Evolutionary conservation across 2,113 vertebrate species (phyloP).

Genomic region (Lynx canadensis): DNA sequence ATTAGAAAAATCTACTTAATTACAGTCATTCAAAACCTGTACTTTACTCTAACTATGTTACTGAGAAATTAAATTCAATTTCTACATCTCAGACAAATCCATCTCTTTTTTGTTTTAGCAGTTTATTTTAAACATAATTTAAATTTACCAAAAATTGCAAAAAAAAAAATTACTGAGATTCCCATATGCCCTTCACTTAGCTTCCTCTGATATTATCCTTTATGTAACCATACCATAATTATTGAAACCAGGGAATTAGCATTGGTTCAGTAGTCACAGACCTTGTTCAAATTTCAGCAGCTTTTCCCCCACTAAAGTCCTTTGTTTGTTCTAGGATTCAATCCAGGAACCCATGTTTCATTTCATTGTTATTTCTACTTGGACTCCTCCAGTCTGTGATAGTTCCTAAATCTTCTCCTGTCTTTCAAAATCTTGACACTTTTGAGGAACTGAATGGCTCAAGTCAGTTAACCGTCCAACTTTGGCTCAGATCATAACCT

Average conservation of each 20-base stretch:
- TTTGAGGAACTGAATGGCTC: neutral
- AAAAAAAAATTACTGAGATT: neutral
- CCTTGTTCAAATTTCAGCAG: neutral
- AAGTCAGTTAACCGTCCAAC: too few relatives aligned
- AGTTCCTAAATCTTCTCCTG: neutral
- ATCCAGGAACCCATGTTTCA: neutral
- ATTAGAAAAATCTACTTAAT: neutral
- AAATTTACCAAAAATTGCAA: neutral
- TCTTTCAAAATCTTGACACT: neutral
- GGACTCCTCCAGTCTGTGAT: neutral
- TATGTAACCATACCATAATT: neutral
- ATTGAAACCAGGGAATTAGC: neutral
- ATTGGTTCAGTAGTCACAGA: neutral
- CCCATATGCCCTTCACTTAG: neutral
- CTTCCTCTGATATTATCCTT: neutral
- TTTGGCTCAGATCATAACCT: too few relatives aligned
- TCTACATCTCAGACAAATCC: neutral
- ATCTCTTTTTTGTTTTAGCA: neutral
- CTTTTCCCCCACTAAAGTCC: neutral
- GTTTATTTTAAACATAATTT: neutral
- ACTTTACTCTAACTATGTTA: neutral
- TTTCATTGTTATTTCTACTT: neutral
- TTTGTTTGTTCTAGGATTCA: neutral
- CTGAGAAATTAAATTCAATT: constrained; percentile 14
- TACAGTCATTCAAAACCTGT: neutral